phyloP scores from a whole-genome alignment of 2,888 invertebrate species.

The Yponomeuta sedellus region DNA sequence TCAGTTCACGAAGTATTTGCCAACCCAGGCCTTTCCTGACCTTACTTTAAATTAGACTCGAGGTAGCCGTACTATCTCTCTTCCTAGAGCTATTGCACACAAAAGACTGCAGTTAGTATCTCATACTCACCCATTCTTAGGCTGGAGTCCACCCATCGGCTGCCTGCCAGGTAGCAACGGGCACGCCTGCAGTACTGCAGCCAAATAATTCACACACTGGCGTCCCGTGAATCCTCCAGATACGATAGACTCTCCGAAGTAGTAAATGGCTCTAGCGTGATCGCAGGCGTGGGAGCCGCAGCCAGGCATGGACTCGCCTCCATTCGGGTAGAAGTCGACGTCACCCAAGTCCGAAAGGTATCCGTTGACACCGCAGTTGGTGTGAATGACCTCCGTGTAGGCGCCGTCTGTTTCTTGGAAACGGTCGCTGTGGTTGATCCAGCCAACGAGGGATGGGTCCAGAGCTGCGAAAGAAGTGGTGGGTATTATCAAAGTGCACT shows the following conservation, averaged over 20 bases:
- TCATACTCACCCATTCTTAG: slow-evolving; percentile 45
- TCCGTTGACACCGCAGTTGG: slow-evolving; percentile 48
- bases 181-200: slow-evolving; percentile 40
- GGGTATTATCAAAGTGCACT: no score
- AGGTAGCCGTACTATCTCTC: no score
- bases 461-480: slow-evolving; percentile 32
- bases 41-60: no score
- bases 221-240: slow-evolving; percentile 48
- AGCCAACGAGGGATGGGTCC: slow-evolving; percentile 50
- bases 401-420: slow-evolving; percentile 41
- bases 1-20: no score
- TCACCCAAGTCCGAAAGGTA: slow-evolving; percentile 42
- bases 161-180: slow-evolving; percentile 37
- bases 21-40: no score
- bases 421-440: slow-evolving; percentile 44
- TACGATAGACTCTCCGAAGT: slow-evolving; percentile 47
- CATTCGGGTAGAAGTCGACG: slow-evolving; percentile 56
- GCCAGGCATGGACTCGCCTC: slow-evolving; percentile 53
- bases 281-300: slow-evolving; percentile 48
- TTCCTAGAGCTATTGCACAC: no score
- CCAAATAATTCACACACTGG: slow-evolving; percentile 44
- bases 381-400: slow-evolving; percentile 57
- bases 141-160: slow-evolving; percentile 48
- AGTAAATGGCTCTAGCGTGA: slow-evolving; percentile 43
- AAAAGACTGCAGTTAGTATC: no score